These are phyloP conservation scores for Synanthedon formicaeformis DNA, from an alignment of 2,888 invertebrate genomes.

Conservation along the genomic window DNA sequence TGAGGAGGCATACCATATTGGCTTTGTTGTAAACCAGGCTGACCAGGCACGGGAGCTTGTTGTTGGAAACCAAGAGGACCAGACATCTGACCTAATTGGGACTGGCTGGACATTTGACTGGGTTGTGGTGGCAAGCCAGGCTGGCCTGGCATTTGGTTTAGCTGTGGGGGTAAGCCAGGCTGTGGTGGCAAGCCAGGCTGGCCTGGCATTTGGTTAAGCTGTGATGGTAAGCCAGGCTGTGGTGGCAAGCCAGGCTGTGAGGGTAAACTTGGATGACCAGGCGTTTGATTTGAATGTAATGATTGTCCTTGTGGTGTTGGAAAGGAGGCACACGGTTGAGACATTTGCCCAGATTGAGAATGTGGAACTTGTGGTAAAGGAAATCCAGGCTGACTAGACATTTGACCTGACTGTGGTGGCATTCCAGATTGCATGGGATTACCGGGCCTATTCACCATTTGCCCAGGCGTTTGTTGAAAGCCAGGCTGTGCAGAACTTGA, in stretches of 20 bases:
- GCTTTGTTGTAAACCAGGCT: constrained; percentile 11
- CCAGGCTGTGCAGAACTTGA: constrained; percentile 13
- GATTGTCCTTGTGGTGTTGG: constrained; percentile 1
- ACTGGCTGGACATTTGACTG: constrained; percentile 7
- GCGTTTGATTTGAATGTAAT: constrained; percentile 2
- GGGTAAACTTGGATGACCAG: constrained; percentile 4
- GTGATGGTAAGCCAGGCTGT: constrained; percentile 8
- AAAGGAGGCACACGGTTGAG: background rate
- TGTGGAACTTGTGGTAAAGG: constrained; percentile 10
- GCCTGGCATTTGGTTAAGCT: constrained; percentile 3
- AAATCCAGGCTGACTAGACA: constrained; percentile 8
- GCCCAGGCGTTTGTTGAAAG: constrained; percentile 10
- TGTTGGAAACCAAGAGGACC: constrained; percentile 13
- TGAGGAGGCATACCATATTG: constrained; percentile 11
- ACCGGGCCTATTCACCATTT: constrained; percentile 6
- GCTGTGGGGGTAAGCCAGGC: constrained; percentile 6
- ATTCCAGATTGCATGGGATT: constrained; percentile 15
- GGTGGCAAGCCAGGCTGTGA: constrained; percentile 3
- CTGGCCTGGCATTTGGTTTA: constrained; percentile 3
- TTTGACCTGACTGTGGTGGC: constrained; percentile 12
- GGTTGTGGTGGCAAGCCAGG: constrained; percentile 7
- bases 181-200: constrained; percentile 6
- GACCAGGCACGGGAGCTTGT: constrained; percentile 13
- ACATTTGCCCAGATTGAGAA: constrained; percentile 4
- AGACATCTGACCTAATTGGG: constrained; percentile 13